These are phyloP conservation scores for Pseudochaenichthys georgianus DNA, from an alignment of 2,797 vertebrate species.

Conservation along the genomic window DNA sequence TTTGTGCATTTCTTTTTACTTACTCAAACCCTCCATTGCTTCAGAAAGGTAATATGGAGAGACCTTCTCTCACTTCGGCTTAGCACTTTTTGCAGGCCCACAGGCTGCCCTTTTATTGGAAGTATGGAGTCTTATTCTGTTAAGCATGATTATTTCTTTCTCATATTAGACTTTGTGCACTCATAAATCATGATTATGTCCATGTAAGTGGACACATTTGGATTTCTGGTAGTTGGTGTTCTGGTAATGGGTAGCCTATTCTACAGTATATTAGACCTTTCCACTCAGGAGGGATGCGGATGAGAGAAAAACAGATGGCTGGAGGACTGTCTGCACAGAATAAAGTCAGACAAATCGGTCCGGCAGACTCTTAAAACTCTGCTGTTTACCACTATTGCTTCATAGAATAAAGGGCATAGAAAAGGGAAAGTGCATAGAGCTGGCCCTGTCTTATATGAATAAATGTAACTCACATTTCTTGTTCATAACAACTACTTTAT, in stretches of 20 bases:
- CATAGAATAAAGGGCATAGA: too few species aligned
- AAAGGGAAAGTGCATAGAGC: too few species aligned
- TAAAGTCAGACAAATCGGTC: neutral
- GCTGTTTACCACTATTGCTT: neutral
- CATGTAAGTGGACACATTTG: too few species aligned
- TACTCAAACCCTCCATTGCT: neutral
- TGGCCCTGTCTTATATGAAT: too few species aligned
- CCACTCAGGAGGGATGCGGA: too few species aligned
- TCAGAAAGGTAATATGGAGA: neutral
- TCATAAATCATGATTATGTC: too few species aligned
- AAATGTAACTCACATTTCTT: too few species aligned
- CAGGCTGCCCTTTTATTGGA: slow-evolving; percentile 7
- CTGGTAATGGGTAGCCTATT: neutral
- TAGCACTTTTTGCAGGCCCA: neutral
- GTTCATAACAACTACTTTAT: too few species aligned
- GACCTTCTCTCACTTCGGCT: slow-evolving; percentile 3
- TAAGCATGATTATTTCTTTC: slow-evolving; percentile 4
- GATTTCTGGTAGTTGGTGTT: too few species aligned
- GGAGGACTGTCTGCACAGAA: neutral
- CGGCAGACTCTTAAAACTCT: neutral
- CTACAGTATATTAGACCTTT: neutral
- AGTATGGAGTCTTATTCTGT: slow-evolving; percentile 11
- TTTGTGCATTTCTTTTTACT: slow-evolving; percentile 8
- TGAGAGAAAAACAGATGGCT: neutral
- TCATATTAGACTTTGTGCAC: neutral